Evolutionary conservation across 2,113 vertebrate genomes (phyloP).

Genomic region (Hypomesus transpacificus): DNA sequence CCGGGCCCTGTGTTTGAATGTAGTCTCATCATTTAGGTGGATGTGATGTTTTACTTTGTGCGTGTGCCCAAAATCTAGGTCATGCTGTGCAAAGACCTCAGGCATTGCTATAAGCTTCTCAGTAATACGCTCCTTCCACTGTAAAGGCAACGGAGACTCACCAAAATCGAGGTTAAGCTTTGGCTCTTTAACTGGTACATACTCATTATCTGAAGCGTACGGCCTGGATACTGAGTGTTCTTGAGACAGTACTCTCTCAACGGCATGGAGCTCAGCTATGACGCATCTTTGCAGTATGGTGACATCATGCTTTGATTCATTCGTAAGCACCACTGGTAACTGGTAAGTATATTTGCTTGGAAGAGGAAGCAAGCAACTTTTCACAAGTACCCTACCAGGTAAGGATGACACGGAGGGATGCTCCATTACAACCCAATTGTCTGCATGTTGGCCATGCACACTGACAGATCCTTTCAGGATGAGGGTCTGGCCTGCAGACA

Average conservation of each 20-base stretch:
- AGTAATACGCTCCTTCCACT: not conserved
- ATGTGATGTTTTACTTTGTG: conserved; percentile 16
- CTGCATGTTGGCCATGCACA: not conserved
- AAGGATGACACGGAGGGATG: not conserved
- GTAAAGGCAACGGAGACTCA: not conserved
- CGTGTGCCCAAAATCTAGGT: conserved; percentile 15
- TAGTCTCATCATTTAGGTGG: conserved; percentile 11
- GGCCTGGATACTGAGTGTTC: too few species aligned
- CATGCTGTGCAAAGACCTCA: conserved; percentile 12
- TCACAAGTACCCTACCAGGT: not conserved
- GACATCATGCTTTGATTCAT: conserved; percentile 5
- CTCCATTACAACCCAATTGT: not conserved
- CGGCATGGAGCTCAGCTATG: conserved; percentile 2
- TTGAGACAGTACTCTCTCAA: not conserved
- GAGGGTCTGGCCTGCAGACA: too few species aligned
- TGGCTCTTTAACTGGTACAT: not conserved
- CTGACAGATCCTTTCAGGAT: not conserved
- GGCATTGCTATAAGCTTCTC: not conserved
- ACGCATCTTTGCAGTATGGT: not conserved
- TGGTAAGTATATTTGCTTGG: not conserved
- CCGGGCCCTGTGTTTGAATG: conserved; percentile 21
- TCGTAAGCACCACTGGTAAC: too few species aligned
- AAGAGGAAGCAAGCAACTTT: not conserved
- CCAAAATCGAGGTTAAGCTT: not conserved
- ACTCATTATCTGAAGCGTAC: not conserved